Evolutionary conservation across 2,113 vertebrate species (phyloP), one percentile per base, ranked within the genome.

Genomic region (Siphamia tubifer): DNA sequence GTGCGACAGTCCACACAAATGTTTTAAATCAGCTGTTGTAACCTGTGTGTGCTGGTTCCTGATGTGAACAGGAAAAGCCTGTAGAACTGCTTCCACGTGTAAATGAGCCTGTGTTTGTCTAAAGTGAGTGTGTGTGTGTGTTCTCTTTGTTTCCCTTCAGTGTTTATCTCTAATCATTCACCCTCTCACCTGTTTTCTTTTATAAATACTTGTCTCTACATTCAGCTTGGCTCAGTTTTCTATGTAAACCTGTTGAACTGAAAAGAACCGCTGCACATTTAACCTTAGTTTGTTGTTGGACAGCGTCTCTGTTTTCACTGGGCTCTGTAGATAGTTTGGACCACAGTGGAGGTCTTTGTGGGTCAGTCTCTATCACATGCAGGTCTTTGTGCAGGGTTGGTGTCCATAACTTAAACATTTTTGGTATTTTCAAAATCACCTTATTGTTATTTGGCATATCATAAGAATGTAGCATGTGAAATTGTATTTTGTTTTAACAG

Each of bases 51-150:
- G 60, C 77, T 68, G 13, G 25, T 49, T 8, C 17, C 42, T 45
- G 17, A 11, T 12, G 28, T 1, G 58, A 85, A 85, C 85, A 80
- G 78, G 86, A 89, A 85, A 83, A 84, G 72, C 88, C 47, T 63
- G 88, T 65, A 43, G 2, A 8, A 47, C 83, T 31, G 68, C 82
- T 20, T 68, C 68, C 67, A 57, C 8, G 8, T 17, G 44, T 11
- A 9, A 9, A 17, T 73, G 47, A 55, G 40, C 62, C 31, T 1
- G 8, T 81, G 67, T 73, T 78, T 79, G 40, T 74, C 38, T 52
- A 27, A 5, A 47, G 11, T 34, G 52, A 24, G 31, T 67, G 24
- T 63, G n/a, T n/a, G n/a, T n/a, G n/a, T n/a, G n/a, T 45, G 36
- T 53, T 36, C 39, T 64, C 45, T 62, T 65, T 60, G 56, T 30